Evolutionary conservation across 1,140 invertebrate genomes (phyloP), one percentile per base, ranked within the genome.

Genomic region (Ganaspis sp.): DNA sequence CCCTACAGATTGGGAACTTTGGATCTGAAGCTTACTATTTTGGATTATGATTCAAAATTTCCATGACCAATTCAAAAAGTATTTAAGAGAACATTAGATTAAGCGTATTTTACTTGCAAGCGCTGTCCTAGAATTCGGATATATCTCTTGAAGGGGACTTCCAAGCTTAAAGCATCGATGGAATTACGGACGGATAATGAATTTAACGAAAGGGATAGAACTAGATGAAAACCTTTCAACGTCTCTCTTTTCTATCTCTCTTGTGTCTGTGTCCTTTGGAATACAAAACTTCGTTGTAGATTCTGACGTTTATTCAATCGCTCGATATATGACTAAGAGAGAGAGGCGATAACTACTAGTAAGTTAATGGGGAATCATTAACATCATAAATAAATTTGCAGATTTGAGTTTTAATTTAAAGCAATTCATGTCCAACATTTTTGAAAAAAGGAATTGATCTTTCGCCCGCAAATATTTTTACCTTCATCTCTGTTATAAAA

Each of bases 101-200:
- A 69, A 15, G 6, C 15, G 34, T 15, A 17, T 34, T 69, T 4
- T 34, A 69, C 12, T 37, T 37, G 9, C 15, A 5, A n/a, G 23
- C 17, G 3, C 17, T 19, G 21, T 23, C 21, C 70, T 53, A 53
- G 45, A 70, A 53, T 29, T 73, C 70, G 71, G 78, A 81, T 84
- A 82, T 70, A 79, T 86, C 82, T 72, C 81, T 81, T 79, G 75
- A 85, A 85, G 83, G 87, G 84, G 79, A 75, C 79, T 80, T 75
- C 71, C 75, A 80, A 85, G 81, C 83, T 87, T 86, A 85, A 88
- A 86, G 84, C 85, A 88, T 88, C 84, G 87, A 88, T 86, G 87
- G 85, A 87, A 88, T 88, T 88, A 88, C 86, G 76, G 86, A 78
- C 77, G 84, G 82, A 82, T 88, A 87, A 88, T 88, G 85, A 88